Evolutionary conservation across 2,888 invertebrate genomes (phyloP).

Genomic region (Pachycephus smyrnensis): DNA sequence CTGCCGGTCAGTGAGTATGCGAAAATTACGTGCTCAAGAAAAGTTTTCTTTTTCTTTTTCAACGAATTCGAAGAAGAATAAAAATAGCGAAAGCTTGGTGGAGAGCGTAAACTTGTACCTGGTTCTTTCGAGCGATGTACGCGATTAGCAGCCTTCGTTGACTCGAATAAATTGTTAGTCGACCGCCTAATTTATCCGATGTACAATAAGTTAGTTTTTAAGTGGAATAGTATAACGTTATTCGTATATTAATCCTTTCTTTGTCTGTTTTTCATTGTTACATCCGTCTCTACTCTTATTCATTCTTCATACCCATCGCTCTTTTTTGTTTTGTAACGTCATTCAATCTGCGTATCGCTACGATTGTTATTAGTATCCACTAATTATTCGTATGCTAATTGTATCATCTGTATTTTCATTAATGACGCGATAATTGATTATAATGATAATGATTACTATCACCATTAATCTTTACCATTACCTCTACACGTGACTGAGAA

Average conservation of each 20-base stretch:
- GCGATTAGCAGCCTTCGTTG: slow-evolving; percentile 1
- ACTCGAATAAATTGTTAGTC: neutral
- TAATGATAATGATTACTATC: neutral
- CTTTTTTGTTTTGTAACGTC: neutral
- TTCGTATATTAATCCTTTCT: neutral
- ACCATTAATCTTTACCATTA: neutral
- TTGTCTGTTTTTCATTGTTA: neutral
- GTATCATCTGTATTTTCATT: too few relatives aligned
- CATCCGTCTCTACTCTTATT: neutral
- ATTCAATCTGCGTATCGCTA: neutral
- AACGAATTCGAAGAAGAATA: too few relatives aligned
- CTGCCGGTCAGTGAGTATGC: neutral
- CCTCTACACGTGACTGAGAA: slow-evolving; percentile 1
- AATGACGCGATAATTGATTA: neutral
- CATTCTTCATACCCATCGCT: neutral
- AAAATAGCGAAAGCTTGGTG: neutral
- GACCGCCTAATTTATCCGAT: neutral
- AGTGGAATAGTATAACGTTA: neutral
- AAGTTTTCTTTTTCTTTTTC: too few relatives aligned
- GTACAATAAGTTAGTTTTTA: neutral
- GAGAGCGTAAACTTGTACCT: slow-evolving; percentile 5
- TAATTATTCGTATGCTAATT: neutral
- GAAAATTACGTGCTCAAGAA: neutral
- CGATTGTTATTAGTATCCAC: neutral
- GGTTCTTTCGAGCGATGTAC: slow-evolving; percentile 11